These are phyloP conservation scores for Apotomis betuletana DNA, from an alignment of 2,888 invertebrate species.

Conservation along the genomic window DNA sequence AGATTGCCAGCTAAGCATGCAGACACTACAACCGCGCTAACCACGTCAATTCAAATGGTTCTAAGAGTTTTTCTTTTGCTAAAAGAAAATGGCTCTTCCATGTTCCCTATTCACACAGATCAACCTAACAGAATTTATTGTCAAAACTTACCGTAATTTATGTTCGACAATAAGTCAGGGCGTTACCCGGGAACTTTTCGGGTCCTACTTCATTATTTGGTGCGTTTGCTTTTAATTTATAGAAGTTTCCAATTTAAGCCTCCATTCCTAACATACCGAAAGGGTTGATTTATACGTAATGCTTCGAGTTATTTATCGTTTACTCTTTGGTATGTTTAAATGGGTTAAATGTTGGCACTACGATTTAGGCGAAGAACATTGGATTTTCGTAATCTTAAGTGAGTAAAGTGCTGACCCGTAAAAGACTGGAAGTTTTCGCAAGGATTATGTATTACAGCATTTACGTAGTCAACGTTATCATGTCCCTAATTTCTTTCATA, in stretches of 20 bases:
- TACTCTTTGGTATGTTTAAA: conserved; percentile 34
- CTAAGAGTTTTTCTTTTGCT: no score
- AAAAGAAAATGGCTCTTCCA: conserved; percentile 44
- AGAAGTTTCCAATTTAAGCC: conserved; percentile 68
- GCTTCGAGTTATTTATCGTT: conserved; percentile 40
- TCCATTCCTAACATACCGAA: conserved; percentile 58
- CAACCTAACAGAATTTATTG: conserved; percentile 67
- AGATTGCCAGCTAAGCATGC: no score
- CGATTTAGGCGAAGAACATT: neutral
- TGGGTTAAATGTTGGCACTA: conserved; percentile 26
- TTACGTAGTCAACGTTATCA: no score
- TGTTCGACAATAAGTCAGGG: conserved; percentile 76
- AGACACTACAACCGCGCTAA: no score
- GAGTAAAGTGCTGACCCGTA: neutral
- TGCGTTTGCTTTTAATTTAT: conserved; percentile 75
- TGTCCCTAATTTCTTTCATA: no score
- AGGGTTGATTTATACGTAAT: conserved; percentile 58
- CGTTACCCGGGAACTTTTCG: conserved; percentile 63
- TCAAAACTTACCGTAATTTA: conserved; percentile 77
- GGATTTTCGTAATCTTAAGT: neutral
- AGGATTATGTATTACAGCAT: no score
- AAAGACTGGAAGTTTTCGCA: neutral
- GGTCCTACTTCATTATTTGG: conserved; percentile 76
- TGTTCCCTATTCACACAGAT: conserved; percentile 48
- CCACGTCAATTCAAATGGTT: no score